These are phyloP conservation scores for Chauna torquata DNA, from an alignment of 2,113 vertebrate species.

Conservation along the genomic window DNA sequence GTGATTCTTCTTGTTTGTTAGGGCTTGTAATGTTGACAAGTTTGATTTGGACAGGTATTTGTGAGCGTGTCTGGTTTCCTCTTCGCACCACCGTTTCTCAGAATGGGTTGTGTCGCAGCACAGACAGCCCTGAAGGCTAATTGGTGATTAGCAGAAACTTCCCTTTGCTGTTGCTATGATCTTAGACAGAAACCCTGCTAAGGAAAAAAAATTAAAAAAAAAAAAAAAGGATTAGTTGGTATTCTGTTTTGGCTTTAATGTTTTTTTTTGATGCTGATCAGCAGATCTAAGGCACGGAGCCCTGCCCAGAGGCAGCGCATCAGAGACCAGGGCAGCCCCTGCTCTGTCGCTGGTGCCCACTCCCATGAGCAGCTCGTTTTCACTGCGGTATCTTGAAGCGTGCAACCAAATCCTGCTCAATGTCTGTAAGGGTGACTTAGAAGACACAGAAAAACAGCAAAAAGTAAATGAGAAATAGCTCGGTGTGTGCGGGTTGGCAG, in stretches of 20 bases:
- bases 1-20: background rate
- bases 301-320: background rate
- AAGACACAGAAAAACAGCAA: background rate
- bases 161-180: background rate
- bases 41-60: background rate
- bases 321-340: no score
- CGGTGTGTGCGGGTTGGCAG: background rate
- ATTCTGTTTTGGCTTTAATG: background rate
- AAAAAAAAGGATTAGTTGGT: background rate
- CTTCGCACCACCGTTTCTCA: fast-evolving
- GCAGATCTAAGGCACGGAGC: background rate
- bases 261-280: background rate
- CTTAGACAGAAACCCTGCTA: background rate
- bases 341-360: background rate
- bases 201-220: background rate
- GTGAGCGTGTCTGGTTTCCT: background rate
- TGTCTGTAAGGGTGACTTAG: background rate
- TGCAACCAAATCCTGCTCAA: fast-evolving
- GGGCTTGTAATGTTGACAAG: background rate
- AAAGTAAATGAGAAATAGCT: background rate
- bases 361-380: fast-evolving
- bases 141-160: background rate
- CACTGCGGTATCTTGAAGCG: no score
- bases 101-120: background rate
- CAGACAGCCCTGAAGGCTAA: background rate